Evolutionary conservation across 2,797 vertebrate genomes (phyloP), one percentile per base, ranked within the genome.

Genomic region (Spizella passerina): DNA sequence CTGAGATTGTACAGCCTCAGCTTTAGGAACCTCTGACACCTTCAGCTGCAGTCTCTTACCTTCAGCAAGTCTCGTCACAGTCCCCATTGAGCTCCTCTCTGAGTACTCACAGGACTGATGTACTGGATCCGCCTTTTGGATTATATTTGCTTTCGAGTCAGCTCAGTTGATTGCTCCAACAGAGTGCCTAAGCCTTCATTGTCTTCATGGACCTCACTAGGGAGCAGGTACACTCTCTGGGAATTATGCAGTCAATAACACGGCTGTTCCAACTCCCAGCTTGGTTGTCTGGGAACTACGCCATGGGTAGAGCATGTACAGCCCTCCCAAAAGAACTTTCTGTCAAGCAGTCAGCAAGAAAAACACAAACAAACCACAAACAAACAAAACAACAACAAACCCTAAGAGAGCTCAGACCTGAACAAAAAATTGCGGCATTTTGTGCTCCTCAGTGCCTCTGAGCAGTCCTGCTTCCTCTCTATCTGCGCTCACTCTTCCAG

Each of bases 341-440:
- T 59, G 26, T 23, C 14, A 19, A 32, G 8, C 24, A 61, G 19
- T 49, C 55, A 91, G 46, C 27, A 68, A 61, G 22, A 22, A 36
- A 71, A 34, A 26, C 4, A 32, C 1, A 7, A 60, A 44, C 13
- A 41, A 55, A 26, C 5, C 17, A 17, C 24, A 69, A 86, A 41
- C 8, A 52, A 59, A 66, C 4, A 14, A 26, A 38, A 27, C 17
- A 41, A 15, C 17, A 53, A 21, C 5, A 59, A 39, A 20, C 5
- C 1, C 6, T 41, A 41, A 41, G 12, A 50, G 2, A 43, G 1
- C 7, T 43, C 39, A 75, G 38, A 68, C 4, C 19, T 59, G n/a
- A 12, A 16, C 3, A 63, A 89, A 75, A 89, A n/a, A 2, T 0
- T 12, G 12, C 4, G 7, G 5, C 1, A 0, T 41, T 81, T 49